Percentiles rank a stretch among this genome's conserved stretches.
Evolutionary conservation across 2,888 invertebrate genomes (phyloP).

Genomic region (Scrobipalpa atriplicella): DNA sequence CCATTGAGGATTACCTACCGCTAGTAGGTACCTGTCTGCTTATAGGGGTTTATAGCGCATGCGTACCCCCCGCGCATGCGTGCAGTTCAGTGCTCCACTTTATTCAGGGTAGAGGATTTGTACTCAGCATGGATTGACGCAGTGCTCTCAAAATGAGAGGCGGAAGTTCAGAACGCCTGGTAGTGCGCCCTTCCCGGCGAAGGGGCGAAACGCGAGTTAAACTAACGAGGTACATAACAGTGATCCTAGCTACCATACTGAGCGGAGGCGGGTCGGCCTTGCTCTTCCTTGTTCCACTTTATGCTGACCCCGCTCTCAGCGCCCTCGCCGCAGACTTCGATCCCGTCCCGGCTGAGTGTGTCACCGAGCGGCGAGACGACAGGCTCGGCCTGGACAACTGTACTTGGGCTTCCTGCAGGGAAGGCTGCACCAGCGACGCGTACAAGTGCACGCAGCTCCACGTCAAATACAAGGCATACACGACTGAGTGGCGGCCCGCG

Average conservation of each 20-base stretch:
- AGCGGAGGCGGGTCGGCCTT: constrained; percentile 76
- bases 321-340: constrained; percentile 89
- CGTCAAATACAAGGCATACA: constrained; percentile 82
- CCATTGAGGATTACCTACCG: neutral
- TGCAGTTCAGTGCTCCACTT: constrained; percentile 38
- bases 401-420: constrained; percentile 90
- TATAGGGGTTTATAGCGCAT: constrained; percentile 50
- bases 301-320: constrained; percentile 80
- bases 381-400: constrained; percentile 89
- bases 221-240: constrained; percentile 73
- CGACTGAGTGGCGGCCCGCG: constrained; percentile 81
- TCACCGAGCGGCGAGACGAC: constrained; percentile 87
- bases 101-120: constrained; percentile 41
- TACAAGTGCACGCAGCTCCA: constrained; percentile 87
- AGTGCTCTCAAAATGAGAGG: constrained; percentile 72
- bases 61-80: constrained; percentile 53
- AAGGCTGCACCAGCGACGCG: constrained; percentile 91
- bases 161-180: constrained; percentile 75
- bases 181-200: constrained; percentile 66
- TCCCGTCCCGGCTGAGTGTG: constrained; percentile 87
- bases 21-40: neutral
- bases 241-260: constrained; percentile 69
- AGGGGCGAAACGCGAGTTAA: constrained; percentile 71
- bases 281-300: constrained; percentile 76
- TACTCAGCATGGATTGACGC: constrained; percentile 74